Percentiles rank a stretch among this genome's conserved stretches.
These are phyloP conservation scores for Aleiodes sp. DNA, from an alignment of 1,140 invertebrate species.

Conservation along the genomic window DNA sequence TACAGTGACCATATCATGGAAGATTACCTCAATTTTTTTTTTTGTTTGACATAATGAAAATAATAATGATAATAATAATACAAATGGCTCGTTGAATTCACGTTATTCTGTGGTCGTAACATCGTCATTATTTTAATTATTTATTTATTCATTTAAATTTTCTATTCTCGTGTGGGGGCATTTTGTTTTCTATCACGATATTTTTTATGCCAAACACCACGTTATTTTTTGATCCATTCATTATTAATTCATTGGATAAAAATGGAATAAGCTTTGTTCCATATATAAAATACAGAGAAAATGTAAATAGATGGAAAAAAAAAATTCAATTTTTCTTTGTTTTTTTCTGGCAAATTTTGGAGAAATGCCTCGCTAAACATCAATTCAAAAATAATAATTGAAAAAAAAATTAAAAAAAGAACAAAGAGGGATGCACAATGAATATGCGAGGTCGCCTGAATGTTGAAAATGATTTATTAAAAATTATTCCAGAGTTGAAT, in stretches of 20 bases:
- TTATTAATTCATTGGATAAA: too few relatives aligned
- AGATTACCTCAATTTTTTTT: constrained; percentile 45
- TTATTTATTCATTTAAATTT: neutral
- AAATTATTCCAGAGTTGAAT: neutral
- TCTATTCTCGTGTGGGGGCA: neutral
- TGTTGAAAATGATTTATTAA: neutral
- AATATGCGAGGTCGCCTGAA: constrained; percentile 62
- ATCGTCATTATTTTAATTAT: neutral
- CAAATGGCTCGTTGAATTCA: constrained; percentile 35
- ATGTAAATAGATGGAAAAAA: neutral
- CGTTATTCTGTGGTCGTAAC: constrained; percentile 63
- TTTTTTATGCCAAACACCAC: neutral
- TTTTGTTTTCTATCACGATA: neutral
- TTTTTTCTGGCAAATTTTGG: neutral
- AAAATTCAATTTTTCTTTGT: constrained; percentile 6
- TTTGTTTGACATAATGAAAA: too few relatives aligned
- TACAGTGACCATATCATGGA: constrained; percentile 68
- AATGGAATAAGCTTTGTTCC: constrained; percentile 31
- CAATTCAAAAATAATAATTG: constrained; percentile 4
- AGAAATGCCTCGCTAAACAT: constrained; percentile 59
- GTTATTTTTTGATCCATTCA: neutral
- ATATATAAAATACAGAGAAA: constrained; percentile 9
- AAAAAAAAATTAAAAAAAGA: constrained; percentile 48
- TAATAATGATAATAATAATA: constrained; percentile 31
- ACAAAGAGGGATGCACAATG: constrained; percentile 65